Conservation (phyloP, 2,888 invertebrate genomes). For the Leptura quadrifasciata region DNA sequence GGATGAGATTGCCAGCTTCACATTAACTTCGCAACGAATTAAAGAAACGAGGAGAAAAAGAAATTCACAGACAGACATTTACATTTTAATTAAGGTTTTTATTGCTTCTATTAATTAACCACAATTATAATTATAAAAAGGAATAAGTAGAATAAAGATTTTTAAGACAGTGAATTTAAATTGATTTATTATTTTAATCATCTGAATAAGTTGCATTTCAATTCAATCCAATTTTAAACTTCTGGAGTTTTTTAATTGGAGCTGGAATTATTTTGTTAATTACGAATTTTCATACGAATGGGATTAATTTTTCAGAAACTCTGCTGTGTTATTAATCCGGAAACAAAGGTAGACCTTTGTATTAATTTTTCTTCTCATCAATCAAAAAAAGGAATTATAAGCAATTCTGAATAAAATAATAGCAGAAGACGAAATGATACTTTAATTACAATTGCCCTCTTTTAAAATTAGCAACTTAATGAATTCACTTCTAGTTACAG, state of each 20-base stretch:
- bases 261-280: constrained; percentile 13
- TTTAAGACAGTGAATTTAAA: constrained; percentile 47
- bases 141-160: constrained; percentile 35
- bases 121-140: constrained; percentile 65
- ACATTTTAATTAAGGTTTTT: constrained; percentile 69
- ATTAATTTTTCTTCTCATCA: neutral
- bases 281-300: neutral
- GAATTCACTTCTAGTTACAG: no score
- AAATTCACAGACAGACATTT: constrained; percentile 61
- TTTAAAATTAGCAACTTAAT: no score
- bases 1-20: constrained; percentile 59
- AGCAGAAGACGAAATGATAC: no score
- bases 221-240: constrained; percentile 32
- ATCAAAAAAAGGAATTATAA: no score
- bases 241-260: constrained; percentile 7
- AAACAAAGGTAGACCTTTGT: neutral
- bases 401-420: no score
- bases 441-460: no score
- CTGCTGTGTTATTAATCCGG: neutral
- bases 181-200: constrained; percentile 48
- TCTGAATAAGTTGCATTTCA: constrained; percentile 30
- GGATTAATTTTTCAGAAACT: neutral
- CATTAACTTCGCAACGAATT: constrained; percentile 60
- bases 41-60: constrained; percentile 58
- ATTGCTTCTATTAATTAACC: constrained; percentile 68